Evolutionary conservation across 2,888 invertebrate species (phyloP).

Genomic region (Penaeus monodon): DNA sequence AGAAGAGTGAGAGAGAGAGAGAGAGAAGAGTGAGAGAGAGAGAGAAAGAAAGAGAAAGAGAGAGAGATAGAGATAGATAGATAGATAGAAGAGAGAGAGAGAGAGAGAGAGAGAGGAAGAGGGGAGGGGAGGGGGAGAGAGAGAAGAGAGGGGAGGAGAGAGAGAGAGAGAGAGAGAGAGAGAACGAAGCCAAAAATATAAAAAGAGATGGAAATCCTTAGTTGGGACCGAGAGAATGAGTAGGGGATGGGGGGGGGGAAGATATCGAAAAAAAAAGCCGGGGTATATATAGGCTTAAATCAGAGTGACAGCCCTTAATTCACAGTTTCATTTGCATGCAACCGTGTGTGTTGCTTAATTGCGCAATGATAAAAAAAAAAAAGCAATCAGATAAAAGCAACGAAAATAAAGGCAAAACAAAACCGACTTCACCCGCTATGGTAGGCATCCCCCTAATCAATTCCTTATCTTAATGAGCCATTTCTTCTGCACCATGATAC

Average conservation of each 20-base stretch:
- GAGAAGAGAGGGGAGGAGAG: no score
- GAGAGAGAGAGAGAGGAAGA: no score
- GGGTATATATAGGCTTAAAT: no score
- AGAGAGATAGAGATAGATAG: background rate
- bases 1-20: background rate
- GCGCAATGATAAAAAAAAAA: background rate
- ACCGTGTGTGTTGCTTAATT: constrained; percentile 3
- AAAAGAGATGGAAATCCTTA: no score
- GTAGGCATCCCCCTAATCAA: background rate
- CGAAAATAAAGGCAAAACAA: background rate
- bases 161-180: no score
- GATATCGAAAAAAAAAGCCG: no score
- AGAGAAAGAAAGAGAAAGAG: background rate
- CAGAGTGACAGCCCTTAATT: no score
- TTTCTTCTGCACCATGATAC: background rate
- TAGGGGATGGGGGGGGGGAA: no score
- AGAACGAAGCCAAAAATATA: no score
- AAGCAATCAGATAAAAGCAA: background rate
- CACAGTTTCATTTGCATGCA: background rate
- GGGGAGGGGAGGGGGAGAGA: no score
- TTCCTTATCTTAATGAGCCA: constrained; percentile 7
- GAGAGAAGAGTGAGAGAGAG: background rate
- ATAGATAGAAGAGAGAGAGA: no score
- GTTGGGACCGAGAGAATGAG: no score
- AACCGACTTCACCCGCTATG: background rate